Evolutionary conservation across 1,140 invertebrate species (phyloP).

Genomic region (Bursaphelenchus mucronatus): DNA sequence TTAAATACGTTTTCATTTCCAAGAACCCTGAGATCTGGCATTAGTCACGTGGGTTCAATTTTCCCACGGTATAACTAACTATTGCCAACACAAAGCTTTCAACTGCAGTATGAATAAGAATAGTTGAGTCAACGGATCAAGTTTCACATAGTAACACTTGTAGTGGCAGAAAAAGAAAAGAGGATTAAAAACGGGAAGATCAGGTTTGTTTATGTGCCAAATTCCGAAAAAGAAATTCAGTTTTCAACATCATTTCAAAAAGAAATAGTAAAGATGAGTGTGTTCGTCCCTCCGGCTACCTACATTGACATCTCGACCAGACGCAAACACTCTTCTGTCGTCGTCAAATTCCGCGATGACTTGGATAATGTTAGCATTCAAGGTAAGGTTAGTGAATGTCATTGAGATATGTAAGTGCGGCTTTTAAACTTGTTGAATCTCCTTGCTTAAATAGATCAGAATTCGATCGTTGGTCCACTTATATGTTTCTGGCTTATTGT

Average conservation of each 20-base stretch:
- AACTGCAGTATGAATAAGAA: too few relatives aligned
- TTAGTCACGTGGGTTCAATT: too few relatives aligned
- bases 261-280: slow-evolving; percentile 5
- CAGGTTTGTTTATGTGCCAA: too few relatives aligned
- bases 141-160: too few relatives aligned
- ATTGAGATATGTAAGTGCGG: neutral
- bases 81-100: too few relatives aligned
- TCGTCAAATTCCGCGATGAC: slow-evolving; percentile 15
- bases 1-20: too few relatives aligned
- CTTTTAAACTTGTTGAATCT: slow-evolving; percentile 1
- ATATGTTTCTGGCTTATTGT: slow-evolving; percentile 1
- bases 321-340: slow-evolving; percentile 5
- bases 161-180: too few relatives aligned
- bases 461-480: neutral
- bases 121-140: too few relatives aligned
- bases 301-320: neutral
- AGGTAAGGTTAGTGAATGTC: neutral
- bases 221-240: too few relatives aligned
- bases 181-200: too few relatives aligned
- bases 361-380: neutral
- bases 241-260: neutral
- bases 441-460: neutral
- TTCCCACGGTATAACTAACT: too few relatives aligned
- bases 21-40: too few relatives aligned
- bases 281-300: slow-evolving; percentile 7